Conservation (phyloP, 2,797 vertebrate species). For the Arvicola amphibius region DNA sequence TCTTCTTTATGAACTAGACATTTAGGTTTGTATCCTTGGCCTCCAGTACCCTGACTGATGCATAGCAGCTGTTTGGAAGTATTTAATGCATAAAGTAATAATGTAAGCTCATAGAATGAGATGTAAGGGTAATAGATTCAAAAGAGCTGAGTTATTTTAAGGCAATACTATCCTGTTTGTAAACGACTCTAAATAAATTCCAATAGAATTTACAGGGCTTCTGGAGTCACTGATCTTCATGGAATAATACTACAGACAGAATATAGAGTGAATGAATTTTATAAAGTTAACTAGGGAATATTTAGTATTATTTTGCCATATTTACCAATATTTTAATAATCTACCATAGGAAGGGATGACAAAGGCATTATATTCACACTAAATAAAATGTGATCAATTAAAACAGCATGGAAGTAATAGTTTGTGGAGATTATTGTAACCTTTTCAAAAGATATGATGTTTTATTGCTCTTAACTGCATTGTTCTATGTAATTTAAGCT, state of each 20-base stretch:
- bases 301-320: slow-evolving; percentile 4
- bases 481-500: background rate
- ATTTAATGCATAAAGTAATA: slow-evolving; percentile 35
- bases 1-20: background rate
- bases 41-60: background rate
- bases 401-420: background rate
- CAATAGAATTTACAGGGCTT: slow-evolving; percentile 29
- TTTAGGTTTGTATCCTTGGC: background rate
- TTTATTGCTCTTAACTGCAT: slow-evolving; percentile 2
- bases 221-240: background rate
- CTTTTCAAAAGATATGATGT: background rate
- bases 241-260: background rate
- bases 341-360: background rate
- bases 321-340: slow-evolving; percentile 45
- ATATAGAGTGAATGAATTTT: background rate
- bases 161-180: background rate
- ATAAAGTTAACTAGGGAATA: background rate
- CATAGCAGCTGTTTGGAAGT: slow-evolving; percentile 8
- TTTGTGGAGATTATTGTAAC: slow-evolving; percentile 18
- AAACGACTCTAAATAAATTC: slow-evolving; percentile 42
- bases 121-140: slow-evolving; percentile 30
- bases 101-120: background rate
- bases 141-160: background rate
- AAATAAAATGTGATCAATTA: slow-evolving; percentile 26
- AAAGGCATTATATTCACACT: background rate